Base-by-base conservation (phyloP, 1,140 invertebrate genomes). In the Cydia splendana region DNA sequence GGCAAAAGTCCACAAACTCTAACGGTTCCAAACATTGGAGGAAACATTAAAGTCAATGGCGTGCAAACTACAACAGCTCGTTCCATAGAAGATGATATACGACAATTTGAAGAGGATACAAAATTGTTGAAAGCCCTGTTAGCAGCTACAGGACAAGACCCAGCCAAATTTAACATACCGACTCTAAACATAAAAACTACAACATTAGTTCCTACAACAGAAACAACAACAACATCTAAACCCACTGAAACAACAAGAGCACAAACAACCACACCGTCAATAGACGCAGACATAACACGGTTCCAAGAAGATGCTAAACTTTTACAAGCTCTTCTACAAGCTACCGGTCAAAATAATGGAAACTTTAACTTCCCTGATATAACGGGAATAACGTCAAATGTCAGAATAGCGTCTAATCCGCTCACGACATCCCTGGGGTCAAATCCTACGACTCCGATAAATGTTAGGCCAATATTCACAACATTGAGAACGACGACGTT, bases 391-490 rank as follows among this genome's bases (percentile, higher is more conserved):
- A 93, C 91, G 10, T 93, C 91, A 74, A 91, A 91, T 76, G 87
- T 93, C 20, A 87, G 90, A 79, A 87, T 93, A 77, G 85, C 91
- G 69, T 91, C 90, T n/a, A 91, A 91, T 74, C 85, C 88, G 62
- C 80, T 84, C 75, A 88, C 86, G 53, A 90, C 88, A 15, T 87
- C 86, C 7, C 65, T 88, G 65, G 84, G 84, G 28, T 87, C 88
- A 48, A 91, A 88, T 81, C 88, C 90, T 53, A 90, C 90, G 13
- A 91, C 90, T 57, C 85, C 89, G 34, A 75, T 88, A 28, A 89
- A 88, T 80, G 74, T 88, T 75, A 84, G 87, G 51, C 91, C 91
- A 51, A 83, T 93, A 15, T 92, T 88, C 80, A 88, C 76, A n/a
- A 88, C 87, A 28, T 82, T 81, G 74, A 85, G 80, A 73, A 82